Evolutionary conservation across 2,113 vertebrate species (phyloP).

Genomic region (Phalacrocorax aristotelis): DNA sequence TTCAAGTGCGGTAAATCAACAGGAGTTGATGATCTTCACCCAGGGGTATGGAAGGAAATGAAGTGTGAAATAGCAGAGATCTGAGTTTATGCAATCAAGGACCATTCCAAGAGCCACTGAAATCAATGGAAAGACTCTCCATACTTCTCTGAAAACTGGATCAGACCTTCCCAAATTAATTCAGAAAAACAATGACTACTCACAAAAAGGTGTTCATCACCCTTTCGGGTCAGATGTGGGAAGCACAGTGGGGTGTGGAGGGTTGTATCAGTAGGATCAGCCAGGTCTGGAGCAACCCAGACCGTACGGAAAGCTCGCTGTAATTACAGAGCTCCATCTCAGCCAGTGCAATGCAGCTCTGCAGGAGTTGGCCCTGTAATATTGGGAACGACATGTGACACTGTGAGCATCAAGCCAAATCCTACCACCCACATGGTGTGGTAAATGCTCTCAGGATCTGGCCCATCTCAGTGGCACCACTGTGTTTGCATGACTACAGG

Average conservation of each 20-base stretch:
- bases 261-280: neutral
- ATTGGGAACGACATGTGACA: neutral
- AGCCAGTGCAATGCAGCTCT: neutral
- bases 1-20: conserved; percentile 40
- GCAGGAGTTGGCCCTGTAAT: neutral
- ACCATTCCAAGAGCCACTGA: conserved; percentile 16
- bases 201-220: neutral
- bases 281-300: neutral
- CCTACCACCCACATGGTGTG: neutral
- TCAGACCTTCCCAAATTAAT: neutral
- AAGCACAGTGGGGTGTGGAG: neutral
- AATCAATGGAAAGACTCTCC: neutral
- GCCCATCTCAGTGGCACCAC: neutral
- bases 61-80: conserved; percentile 56
- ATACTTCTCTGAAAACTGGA: neutral
- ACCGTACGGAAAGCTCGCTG: neutral
- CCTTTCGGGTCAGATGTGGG: neutral
- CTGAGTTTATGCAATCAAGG: conserved; percentile 12
- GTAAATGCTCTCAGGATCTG: neutral
- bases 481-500: neutral
- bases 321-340: neutral
- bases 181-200: neutral
- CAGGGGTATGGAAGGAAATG: conserved; percentile 50
- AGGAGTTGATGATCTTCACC: conserved; percentile 39
- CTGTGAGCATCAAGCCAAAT: neutral